These are phyloP conservation scores for Danaus chrysippus DNA, from an alignment of 2,888 invertebrate species.

Conservation along the genomic window DNA sequence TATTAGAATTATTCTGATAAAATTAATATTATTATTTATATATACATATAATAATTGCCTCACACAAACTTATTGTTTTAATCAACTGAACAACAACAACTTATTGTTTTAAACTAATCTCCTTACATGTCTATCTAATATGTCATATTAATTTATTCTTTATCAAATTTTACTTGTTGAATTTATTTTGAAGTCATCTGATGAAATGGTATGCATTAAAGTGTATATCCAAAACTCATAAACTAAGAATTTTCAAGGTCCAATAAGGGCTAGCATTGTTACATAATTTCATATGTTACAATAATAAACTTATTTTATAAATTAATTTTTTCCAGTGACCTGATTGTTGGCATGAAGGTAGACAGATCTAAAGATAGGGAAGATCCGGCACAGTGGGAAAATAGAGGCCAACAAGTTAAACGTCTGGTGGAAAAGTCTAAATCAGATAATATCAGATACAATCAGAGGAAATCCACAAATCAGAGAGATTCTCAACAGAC, in stretches of 20 bases:
- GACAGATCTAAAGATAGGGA: constrained; percentile 75
- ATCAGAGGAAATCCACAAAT: constrained; percentile 38
- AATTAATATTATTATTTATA: background rate
- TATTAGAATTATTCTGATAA: background rate
- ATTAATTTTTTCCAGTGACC: constrained; percentile 76
- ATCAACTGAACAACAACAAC: no score
- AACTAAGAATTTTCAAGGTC: no score
- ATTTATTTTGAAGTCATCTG: no score
- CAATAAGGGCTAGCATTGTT: no score
- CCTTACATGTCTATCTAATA: no score
- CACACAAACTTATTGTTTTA: no score
- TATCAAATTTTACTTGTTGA: no score
- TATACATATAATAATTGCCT: no score
- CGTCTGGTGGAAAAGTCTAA: constrained; percentile 61
- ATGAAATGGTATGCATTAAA: no score
- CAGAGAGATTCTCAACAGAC: constrained; percentile 21
- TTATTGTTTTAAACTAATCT: no score
- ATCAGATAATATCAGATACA: constrained; percentile 42
- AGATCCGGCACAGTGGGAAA: constrained; percentile 43
- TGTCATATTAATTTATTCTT: no score
- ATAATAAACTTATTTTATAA: background rate
- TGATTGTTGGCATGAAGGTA: constrained; percentile 88
- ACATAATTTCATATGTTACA: background rate
- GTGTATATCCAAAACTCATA: no score
- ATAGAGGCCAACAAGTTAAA: constrained; percentile 77